Percentiles rank a stretch among this genome's conserved stretches.
Conservation (phyloP, 1,140 invertebrate species). For the Chrysopa pallens region DNA sequence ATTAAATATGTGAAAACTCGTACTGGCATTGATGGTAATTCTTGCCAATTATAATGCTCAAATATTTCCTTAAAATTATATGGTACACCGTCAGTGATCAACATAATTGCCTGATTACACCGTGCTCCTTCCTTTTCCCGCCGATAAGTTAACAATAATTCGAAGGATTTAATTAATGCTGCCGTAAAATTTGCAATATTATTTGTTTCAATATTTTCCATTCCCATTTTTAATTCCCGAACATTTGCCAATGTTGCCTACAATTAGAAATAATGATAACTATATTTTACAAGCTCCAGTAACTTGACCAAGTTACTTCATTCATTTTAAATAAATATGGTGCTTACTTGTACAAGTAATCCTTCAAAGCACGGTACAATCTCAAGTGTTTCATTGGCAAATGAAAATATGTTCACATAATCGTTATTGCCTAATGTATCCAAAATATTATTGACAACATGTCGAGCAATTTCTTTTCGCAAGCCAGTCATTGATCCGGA, state of each 20-base stretch:
- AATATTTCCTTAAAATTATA: constrained; percentile 71
- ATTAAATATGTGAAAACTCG: constrained; percentile 81
- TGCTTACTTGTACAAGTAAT: constrained; percentile 40
- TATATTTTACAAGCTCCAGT: too few relatives aligned
- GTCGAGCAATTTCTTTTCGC: constrained; percentile 67
- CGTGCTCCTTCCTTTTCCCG: constrained; percentile 20
- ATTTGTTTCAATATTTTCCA: constrained; percentile 59
- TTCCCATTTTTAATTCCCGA: constrained; percentile 60
- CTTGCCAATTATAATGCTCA: constrained; percentile 51
- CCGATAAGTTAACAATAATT: constrained; percentile 38
- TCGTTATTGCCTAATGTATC: constrained; percentile 90
- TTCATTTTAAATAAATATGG: background rate
- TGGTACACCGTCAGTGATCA: constrained; percentile 78
- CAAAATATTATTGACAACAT: constrained; percentile 71
- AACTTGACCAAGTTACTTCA: too few relatives aligned
- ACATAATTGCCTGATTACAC: constrained; percentile 78
- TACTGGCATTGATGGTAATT: constrained; percentile 40
- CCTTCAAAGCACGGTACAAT: constrained; percentile 78
- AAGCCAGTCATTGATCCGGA: constrained; percentile 88
- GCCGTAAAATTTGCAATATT: constrained; percentile 89
- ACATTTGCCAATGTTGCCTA: constrained; percentile 83
- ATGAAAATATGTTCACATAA: constrained; percentile 75
- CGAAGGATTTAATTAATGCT: constrained; percentile 79
- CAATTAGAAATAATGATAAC: constrained; percentile 4
- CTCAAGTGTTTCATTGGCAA: constrained; percentile 48